A percentile compares a stretch with the other conserved stretches of the same genome.
Evolutionary conservation across 1,140 invertebrate genomes (phyloP).

Genomic region (Latrodectus geometricus): DNA sequence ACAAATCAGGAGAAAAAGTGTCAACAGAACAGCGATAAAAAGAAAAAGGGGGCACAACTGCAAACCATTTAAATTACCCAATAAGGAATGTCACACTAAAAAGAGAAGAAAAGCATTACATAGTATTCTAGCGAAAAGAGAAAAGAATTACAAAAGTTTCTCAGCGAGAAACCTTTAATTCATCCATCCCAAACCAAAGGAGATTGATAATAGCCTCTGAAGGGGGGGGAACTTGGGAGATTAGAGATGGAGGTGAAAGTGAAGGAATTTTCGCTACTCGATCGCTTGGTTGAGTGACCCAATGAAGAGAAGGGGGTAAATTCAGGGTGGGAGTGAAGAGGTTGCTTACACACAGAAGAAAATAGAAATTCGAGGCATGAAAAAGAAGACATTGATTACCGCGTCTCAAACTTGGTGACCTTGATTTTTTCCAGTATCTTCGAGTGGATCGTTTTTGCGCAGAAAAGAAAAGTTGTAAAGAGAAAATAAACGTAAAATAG

Average conservation of each 20-base stretch:
- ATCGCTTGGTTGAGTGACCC: slow-evolving; percentile 37
- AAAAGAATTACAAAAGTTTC: no score
- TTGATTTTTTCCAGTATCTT: not conserved
- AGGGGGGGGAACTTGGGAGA: not conserved
- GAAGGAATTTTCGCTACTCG: slow-evolving; percentile 31
- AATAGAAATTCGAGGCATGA: slow-evolving; percentile 1
- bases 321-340: not conserved
- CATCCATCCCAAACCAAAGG: not conserved
- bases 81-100: no score
- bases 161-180: not conserved
- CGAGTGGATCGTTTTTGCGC: no score
- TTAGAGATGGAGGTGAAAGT: slow-evolving; percentile 2
- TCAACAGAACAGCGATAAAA: no score
- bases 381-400: slow-evolving; percentile 37
- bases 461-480: no score
- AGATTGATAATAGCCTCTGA: not conserved
- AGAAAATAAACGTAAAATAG: no score
- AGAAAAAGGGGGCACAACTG: no score
- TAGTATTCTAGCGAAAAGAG: no score
- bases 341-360: not conserved
- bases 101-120: not conserved
- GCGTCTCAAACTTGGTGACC: slow-evolving; percentile 25
- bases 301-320: not conserved
- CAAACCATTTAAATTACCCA: no score
- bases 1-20: no score